A percentile compares a stretch with the other conserved stretches of the same genome.
phyloP scores from a whole-genome alignment of 2,113 vertebrate species.

The Malurus alboscapulatus region DNA sequence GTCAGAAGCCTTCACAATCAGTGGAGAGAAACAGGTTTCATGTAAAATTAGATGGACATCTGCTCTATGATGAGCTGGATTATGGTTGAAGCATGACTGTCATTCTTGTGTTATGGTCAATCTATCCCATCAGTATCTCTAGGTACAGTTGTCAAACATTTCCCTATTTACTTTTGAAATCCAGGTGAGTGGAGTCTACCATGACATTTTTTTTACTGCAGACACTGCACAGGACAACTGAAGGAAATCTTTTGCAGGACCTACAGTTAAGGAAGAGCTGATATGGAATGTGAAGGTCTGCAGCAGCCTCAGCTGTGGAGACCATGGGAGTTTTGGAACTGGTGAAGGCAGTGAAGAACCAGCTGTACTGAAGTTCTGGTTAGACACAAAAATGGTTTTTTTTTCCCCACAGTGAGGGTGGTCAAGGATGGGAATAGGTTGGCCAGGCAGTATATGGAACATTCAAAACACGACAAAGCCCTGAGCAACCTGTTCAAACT shows the following conservation, averaged over 20 bases:
- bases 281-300: neutral
- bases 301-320: neutral
- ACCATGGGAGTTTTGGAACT: neutral
- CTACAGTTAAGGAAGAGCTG: neutral
- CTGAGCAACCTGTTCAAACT: neutral
- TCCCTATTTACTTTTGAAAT: neutral
- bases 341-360: neutral
- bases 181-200: fast-evolving
- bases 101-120: neutral
- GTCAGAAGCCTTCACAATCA: neutral
- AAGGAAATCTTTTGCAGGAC: neutral
- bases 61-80: neutral
- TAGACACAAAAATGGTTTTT: fast-evolving
- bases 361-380: neutral
- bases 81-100: fast-evolving
- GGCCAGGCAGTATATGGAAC: neutral
- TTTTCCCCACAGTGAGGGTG: neutral
- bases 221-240: neutral
- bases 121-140: neutral
- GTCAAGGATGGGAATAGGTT: neutral
- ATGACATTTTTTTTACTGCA: neutral
- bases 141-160: neutral
- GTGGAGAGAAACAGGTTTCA: neutral
- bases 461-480: neutral
- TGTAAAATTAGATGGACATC: neutral